Conservation (phyloP, 1,140 invertebrate genomes). For the Heliconius hermathena region DNA sequence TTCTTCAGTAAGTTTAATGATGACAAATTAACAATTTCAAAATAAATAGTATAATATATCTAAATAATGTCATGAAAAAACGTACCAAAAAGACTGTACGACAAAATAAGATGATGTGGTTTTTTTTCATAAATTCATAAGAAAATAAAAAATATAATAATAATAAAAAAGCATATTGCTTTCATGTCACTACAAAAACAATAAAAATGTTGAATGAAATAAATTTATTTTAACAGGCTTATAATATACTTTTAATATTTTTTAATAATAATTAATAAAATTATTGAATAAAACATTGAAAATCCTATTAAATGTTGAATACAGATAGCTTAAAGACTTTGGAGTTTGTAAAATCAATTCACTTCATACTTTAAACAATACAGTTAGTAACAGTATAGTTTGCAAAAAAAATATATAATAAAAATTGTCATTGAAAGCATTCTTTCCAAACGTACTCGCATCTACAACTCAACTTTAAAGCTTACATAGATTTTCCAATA, state of each 20-base stretch:
- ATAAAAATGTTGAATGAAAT: not conserved
- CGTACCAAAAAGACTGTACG: not conserved
- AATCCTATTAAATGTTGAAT: not conserved
- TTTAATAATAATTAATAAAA: not conserved
- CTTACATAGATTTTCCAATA: constrained; percentile 47
- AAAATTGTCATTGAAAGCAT: not conserved
- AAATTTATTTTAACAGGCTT: constrained; percentile 16
- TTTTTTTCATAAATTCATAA: not conserved
- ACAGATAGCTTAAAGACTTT: not conserved
- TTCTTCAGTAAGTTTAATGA: not conserved
- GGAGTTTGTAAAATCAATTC: constrained; percentile 21
- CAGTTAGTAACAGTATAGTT: too few relatives aligned
- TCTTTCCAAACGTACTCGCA: not conserved
- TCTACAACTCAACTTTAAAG: constrained; percentile 44
- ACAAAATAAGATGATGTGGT: not conserved
- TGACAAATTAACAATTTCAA: not conserved
- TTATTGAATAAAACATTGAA: constrained; percentile 5
- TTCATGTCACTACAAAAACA: not conserved
- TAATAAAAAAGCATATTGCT: not conserved
- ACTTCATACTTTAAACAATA: constrained; percentile 1
- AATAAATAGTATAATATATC: constrained; percentile 3
- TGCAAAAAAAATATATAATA: not conserved
- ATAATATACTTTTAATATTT: not conserved
- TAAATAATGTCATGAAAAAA: not conserved
- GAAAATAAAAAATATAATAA: not conserved